A percentile compares a stretch with the other conserved stretches of the same genome.
These are phyloP conservation scores for Tetrao urogallus DNA, from an alignment of 2,113 vertebrate species.

Conservation along the genomic window DNA sequence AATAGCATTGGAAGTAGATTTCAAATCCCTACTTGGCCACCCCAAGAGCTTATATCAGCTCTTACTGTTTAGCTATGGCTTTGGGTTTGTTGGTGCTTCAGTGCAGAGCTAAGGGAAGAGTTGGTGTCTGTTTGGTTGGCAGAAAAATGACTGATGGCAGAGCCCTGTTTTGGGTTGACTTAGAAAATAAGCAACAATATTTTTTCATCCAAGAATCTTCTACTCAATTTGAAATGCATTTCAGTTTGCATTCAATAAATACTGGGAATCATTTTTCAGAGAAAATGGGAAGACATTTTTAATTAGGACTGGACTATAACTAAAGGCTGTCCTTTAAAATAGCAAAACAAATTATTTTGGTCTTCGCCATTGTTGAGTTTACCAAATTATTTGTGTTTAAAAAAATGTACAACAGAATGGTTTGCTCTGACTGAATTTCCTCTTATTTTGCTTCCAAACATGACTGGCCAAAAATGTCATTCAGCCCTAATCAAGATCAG, in stretches of 20 bases:
- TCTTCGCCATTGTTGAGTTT: neutral
- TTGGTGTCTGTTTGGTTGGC: neutral
- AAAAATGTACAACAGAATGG: fast-evolving
- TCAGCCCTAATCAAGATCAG: neutral
- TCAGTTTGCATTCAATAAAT: neutral
- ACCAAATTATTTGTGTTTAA: neutral
- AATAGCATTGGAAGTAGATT: neutral
- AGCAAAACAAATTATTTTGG: neutral
- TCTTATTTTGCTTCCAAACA: neutral
- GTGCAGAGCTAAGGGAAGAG: neutral
- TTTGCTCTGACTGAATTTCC: neutral
- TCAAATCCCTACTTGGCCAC: neutral
- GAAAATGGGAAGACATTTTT: neutral
- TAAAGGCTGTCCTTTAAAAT: neutral
- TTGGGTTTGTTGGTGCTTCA: neutral
- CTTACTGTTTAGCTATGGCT: neutral
- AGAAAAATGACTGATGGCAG: neutral
- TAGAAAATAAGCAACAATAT: neutral
- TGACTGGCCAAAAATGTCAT: neutral
- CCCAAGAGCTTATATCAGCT: fast-evolving
- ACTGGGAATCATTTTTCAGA: neutral
- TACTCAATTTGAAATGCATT: neutral
- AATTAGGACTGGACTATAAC: neutral
- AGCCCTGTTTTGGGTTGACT: fast-evolving
- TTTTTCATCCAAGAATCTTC: neutral